Percentiles rank a stretch among this genome's conserved stretches.
Conservation (phyloP, 2,113 vertebrate species). For the Microtus montanus region DNA sequence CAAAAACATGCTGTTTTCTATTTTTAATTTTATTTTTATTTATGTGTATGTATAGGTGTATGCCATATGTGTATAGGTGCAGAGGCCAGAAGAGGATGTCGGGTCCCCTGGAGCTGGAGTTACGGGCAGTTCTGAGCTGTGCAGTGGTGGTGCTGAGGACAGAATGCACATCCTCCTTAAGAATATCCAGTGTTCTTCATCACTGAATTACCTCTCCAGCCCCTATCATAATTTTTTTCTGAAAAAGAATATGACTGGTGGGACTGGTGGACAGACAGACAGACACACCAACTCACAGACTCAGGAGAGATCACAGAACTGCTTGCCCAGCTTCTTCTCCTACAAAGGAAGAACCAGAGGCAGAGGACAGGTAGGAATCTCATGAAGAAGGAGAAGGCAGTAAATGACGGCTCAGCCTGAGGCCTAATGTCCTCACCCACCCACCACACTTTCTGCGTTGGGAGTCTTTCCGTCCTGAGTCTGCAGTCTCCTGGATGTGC, state of each 20-base stretch:
- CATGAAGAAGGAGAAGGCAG: neutral
- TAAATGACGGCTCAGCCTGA: neutral
- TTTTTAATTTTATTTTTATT: neutral
- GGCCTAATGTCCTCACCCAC: neutral
- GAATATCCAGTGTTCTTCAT: neutral
- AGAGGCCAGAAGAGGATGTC: no score
- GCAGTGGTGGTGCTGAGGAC: neutral
- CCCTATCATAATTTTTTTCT: neutral
- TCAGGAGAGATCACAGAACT: neutral
- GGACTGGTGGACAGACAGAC: neutral
- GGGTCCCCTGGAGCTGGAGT: neutral
- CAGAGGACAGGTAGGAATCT: neutral
- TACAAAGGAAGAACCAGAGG: neutral
- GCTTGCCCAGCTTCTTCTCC: neutral
- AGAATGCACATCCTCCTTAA: neutral
- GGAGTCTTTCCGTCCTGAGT: neutral
- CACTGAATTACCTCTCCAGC: no score
- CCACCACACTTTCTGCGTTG: neutral
- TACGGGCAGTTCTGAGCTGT: no score
- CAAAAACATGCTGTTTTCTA: neutral
- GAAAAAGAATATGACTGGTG: neutral
- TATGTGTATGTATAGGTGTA: no score
- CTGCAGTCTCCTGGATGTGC: slow-evolving; percentile 9
- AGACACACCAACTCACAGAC: neutral
- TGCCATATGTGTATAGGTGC: neutral